Conservation (phyloP, 2,113 vertebrate species). For the Gymnobelideus leadbeateri region DNA sequence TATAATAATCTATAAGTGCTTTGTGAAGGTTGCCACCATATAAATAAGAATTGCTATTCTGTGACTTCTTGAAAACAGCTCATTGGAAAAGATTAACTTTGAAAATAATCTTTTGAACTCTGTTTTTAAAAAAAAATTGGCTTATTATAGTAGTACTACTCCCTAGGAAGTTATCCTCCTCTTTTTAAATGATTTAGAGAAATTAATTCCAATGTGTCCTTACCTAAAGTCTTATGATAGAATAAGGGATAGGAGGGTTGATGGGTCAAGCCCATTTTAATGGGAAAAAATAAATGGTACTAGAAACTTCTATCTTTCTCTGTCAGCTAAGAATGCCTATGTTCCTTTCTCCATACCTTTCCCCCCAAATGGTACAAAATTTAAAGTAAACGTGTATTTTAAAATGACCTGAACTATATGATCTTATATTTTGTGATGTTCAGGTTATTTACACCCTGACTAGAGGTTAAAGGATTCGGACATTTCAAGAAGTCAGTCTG, state of each 20-base stretch:
- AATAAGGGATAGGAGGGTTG: slow-evolving; percentile 6
- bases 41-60: neutral
- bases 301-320: neutral
- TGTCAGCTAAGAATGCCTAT: neutral
- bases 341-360: neutral
- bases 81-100: neutral
- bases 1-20: neutral
- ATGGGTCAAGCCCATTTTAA: neutral
- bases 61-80: neutral
- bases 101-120: neutral
- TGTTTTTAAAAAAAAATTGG: neutral
- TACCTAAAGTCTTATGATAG: slow-evolving; percentile 8
- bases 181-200: neutral
- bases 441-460: neutral
- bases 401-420: neutral
- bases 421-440: slow-evolving; percentile 9
- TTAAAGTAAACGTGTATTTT: neutral
- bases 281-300: neutral
- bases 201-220: neutral
- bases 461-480: neutral
- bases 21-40: neutral
- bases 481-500: neutral
- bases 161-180: neutral
- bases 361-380: neutral
- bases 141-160: neutral